phyloP scores from a whole-genome alignment of 2,888 invertebrate genomes.

The Dryobotodes eremita region DNA sequence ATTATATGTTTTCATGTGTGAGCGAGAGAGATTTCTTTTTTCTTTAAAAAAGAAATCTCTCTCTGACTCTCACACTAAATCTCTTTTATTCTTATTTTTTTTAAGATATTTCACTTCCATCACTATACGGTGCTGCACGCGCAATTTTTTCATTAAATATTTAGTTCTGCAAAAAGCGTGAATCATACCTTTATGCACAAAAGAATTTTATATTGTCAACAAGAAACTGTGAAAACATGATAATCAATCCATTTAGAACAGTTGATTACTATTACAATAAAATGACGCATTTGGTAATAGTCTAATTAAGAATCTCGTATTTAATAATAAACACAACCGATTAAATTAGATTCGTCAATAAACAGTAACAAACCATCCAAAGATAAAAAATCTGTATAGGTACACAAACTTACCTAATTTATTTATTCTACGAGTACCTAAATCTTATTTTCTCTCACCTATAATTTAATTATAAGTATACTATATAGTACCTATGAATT shows the following conservation, averaged over 20 bases:
- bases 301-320: not conserved
- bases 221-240: not conserved
- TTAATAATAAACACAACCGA: not conserved
- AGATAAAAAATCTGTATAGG: not conserved
- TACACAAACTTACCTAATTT: not conserved
- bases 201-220: not conserved
- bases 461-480: conserved; percentile 47
- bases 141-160: not conserved
- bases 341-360: not conserved
- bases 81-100: no score
- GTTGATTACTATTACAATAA: not conserved
- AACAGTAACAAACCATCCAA: not conserved
- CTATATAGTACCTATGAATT: conserved; percentile 33
- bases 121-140: no score
- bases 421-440: not conserved
- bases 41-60: no score
- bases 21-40: no score
- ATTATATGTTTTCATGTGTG: no score
- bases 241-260: not conserved
- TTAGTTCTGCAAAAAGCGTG: not conserved
- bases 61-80: no score
- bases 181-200: not conserved
- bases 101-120: no score
- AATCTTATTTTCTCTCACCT: conserved; percentile 13
- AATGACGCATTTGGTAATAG: not conserved